Conservation (phyloP, 2,113 vertebrate species). For the Pluvialis apricaria region DNA sequence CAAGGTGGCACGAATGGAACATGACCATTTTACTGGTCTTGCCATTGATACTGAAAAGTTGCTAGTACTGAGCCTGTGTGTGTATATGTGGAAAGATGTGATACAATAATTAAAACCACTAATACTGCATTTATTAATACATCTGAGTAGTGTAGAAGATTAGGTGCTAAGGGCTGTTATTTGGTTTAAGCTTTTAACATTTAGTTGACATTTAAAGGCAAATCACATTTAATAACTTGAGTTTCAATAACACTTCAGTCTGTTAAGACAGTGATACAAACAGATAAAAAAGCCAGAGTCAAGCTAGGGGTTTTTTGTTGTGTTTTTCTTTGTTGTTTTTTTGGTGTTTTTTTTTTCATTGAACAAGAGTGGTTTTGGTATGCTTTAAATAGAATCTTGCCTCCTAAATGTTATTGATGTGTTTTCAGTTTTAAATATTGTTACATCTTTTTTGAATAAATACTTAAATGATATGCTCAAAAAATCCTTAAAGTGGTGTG, state of each 20-base stretch:
- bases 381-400: neutral
- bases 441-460: neutral
- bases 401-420: neutral
- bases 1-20: neutral
- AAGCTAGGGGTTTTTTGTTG: neutral
- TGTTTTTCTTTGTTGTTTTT: neutral
- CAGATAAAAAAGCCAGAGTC: neutral
- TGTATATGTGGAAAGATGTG: neutral
- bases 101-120: neutral
- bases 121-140: neutral
- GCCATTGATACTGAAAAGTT: neutral
- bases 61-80: neutral
- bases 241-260: neutral
- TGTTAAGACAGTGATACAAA: neutral
- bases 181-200: neutral
- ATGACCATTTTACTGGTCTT: neutral
- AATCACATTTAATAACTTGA: neutral
- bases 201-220: constrained; percentile 23
- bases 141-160: neutral
- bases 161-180: neutral
- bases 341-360: neutral
- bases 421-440: neutral
- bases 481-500: neutral
- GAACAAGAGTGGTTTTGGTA: neutral
- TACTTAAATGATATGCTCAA: neutral